These are phyloP conservation scores for Euphonia xanthogaster DNA, from an alignment of 2,797 vertebrate genomes.

Conservation along the genomic window DNA sequence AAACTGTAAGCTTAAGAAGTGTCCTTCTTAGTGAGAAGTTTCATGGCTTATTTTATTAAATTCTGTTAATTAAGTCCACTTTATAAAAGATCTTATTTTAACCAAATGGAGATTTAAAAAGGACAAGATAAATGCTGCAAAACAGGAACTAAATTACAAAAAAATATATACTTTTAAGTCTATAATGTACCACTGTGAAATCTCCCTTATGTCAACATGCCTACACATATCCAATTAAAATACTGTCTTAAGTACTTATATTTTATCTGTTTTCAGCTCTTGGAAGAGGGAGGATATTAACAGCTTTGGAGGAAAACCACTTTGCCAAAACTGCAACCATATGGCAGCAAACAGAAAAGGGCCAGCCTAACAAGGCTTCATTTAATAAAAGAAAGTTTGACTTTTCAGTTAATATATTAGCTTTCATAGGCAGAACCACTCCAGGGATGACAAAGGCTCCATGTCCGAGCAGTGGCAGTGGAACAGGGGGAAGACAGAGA, in stretches of 20 bases:
- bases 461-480: not conserved
- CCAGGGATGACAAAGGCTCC: not conserved
- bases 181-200: not conserved
- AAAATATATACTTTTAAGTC: not conserved
- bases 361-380: not conserved
- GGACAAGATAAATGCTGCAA: not conserved
- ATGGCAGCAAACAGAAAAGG: slow-evolving; percentile 41
- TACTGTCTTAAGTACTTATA: slow-evolving; percentile 45
- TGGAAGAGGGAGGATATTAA: slow-evolving; percentile 48
- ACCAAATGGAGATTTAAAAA: not conserved
- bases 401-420: not conserved
- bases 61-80: not conserved
- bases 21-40: not conserved
- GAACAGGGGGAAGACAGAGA: not conserved
- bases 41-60: not conserved
- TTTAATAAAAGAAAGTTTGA: slow-evolving; percentile 6
- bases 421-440: not conserved
- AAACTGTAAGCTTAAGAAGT: not conserved
- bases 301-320: slow-evolving; percentile 56
- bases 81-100: not conserved
- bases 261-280: slow-evolving; percentile 57
- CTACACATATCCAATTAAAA: slow-evolving; percentile 64
- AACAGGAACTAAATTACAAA: not conserved
- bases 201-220: slow-evolving; percentile 41
- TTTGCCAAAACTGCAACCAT: slow-evolving; percentile 56